Percentiles rank a stretch among this genome's conserved stretches.
These are phyloP conservation scores for Drosophila gaucha DNA, from an alignment of 2,888 invertebrate genomes.

Conservation along the genomic window DNA sequence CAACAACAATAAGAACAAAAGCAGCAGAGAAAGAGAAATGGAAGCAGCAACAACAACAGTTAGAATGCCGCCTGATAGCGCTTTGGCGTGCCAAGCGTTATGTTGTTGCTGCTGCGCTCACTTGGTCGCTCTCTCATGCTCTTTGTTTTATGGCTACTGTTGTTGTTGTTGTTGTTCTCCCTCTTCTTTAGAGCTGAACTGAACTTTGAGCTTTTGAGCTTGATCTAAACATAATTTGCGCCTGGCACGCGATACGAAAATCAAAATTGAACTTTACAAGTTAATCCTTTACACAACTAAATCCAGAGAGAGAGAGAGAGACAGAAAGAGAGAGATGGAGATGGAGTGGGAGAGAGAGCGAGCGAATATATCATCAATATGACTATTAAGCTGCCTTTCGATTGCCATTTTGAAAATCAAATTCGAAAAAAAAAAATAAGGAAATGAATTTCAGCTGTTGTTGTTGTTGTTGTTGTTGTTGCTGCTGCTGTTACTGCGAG, in stretches of 20 bases:
- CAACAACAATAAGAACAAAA: conserved; percentile 8
- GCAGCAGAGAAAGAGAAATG: conserved; percentile 7
- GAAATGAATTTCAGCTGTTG: conserved; percentile 19
- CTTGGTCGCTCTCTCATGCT: conserved; percentile 4
- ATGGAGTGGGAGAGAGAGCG: not conserved
- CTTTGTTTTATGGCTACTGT: not conserved
- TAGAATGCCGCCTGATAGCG: conserved; percentile 59
- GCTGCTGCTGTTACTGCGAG: conserved; percentile 4
- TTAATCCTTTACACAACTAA: conserved; percentile 67
- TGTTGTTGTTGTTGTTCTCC: conserved; percentile 20
- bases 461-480: not conserved
- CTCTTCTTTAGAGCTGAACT: conserved; percentile 17
- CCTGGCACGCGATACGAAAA: conserved; percentile 70
- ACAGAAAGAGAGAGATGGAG: not conserved
- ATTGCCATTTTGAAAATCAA: conserved; percentile 33
- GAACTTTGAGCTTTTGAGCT: conserved; percentile 64
- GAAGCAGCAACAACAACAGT: conserved; percentile 32
- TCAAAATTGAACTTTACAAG: conserved; percentile 80
- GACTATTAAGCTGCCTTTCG: conserved; percentile 6
- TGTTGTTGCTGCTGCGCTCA: conserved; percentile 2
- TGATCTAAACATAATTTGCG: conserved; percentile 67
- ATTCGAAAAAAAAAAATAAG: conserved; percentile 21
- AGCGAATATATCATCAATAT: conserved; percentile 1
- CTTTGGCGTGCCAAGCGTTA: conserved; percentile 45
- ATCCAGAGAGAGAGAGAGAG: conserved; percentile 9